Evolutionary conservation across 2,113 vertebrate genomes (phyloP), one percentile per base, ranked within the genome.

Genomic region (Microcebus tavaratra): DNA sequence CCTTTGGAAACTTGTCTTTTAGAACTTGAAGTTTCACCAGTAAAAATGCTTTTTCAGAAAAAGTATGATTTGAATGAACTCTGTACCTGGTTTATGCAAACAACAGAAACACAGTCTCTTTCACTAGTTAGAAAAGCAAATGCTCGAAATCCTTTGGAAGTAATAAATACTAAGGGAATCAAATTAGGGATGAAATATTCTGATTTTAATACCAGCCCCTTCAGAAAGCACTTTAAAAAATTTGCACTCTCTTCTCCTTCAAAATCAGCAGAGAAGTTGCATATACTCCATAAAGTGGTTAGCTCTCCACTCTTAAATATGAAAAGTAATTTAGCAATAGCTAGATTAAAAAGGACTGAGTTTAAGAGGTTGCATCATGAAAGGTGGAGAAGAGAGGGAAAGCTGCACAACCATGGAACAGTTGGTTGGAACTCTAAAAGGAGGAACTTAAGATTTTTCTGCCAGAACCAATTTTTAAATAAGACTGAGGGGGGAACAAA

Each of bases 31-130:
- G 98, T 98, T 21, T 99, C 99, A 81, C 99, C 99, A 78, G 99
- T 99, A 92, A 99, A 99, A 98, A 99, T 99, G 97, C 99, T 99
- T 98, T 99, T 99, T 98, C 99, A 99, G 98, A 99, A 99, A 97
- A 99, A 99, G 91, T 99, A 99, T 98, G 98, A 98, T 95, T 99
- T 99, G 98, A 99, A 99, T 92, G 99, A 99, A 86, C 98, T 99
- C 90, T 98, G 99, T 98, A 98, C 99, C 75, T 99, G 99, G 99
- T 99, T 99, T 98, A 99, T 99, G 99, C 99, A 99, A 98, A 99
- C 99, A 95, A 99, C 99, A 80, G 99, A 99, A 99, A 99, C 99
- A 11, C 99, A 99, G 93, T 99, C 99, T 92, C 98, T 99, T 72
- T 98, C 99, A 70, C 99, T 99, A 83, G 99, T 99, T 91, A 99